phyloP scores from a whole-genome alignment of 2,113 vertebrate genomes.

The Myiozetetes cayanensis region DNA sequence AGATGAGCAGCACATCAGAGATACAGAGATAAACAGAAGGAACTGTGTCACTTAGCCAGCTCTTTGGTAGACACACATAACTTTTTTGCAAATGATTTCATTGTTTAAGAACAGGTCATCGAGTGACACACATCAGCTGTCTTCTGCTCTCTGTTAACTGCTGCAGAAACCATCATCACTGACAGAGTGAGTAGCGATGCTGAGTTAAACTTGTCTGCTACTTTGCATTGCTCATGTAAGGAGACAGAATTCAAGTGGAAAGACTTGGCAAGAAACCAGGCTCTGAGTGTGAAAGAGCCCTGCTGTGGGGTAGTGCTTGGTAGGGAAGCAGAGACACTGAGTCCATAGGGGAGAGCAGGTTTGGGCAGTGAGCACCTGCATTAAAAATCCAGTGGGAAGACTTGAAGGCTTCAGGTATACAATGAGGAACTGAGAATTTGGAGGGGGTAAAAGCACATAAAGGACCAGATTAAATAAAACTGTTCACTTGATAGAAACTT shows the following conservation, averaged over 20 bases:
- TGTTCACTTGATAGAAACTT: background rate
- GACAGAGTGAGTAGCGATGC: background rate
- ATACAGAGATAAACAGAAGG: constrained; percentile 22
- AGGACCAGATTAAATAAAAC: background rate
- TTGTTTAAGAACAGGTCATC: background rate
- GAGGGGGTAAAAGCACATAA: background rate
- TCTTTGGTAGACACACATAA: background rate
- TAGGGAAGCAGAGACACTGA: background rate
- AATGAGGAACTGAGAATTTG: background rate
- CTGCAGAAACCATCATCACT: background rate
- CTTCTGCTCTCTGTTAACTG: background rate
- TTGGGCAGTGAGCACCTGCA: background rate
- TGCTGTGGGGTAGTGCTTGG: background rate
- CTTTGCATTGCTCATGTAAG: background rate
- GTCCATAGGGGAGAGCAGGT: background rate
- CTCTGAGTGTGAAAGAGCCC: background rate
- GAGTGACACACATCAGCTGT: background rate
- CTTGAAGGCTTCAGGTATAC: background rate
- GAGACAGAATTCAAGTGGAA: background rate
- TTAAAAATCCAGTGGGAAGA: background rate
- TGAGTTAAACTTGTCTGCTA: background rate
- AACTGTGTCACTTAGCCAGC: constrained; percentile 10
- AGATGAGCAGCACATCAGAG: background rate
- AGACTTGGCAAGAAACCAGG: background rate
- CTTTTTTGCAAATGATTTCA: background rate